Evolutionary conservation across 2,888 invertebrate species (phyloP), one percentile per base, ranked within the genome.

Genomic region (Drosophila fungiperda): DNA sequence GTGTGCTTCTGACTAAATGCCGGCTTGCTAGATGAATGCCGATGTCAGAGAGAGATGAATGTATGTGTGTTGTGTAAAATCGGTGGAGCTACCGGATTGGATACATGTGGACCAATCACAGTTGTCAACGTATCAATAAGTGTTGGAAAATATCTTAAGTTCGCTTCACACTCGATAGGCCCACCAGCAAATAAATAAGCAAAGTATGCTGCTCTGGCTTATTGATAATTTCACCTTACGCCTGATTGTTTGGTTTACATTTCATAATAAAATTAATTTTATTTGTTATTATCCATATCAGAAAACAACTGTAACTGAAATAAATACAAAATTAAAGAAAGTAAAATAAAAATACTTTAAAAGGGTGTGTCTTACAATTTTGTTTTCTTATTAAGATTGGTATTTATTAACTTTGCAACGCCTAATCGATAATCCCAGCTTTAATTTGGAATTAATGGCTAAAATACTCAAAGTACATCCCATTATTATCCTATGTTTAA

Each of bases 1-100:
- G 40, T 58, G 49, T 61, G 57, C 55, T 52, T 76, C 52, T 49
- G 33, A 64, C 45, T 45, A 76, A 83, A 89, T 62, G 82, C 84
- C 89, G 84, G 89, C 73, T 72, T 63, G 54, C 35, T 53, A 63
- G 42, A 66, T 53, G 45, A 55, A 29, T 32, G 40, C 26, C 38
- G 32, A 57, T 36, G 80, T 29, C 1, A 17, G 26, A 87, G 45
- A 45, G 72, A 58, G 87, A 85, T 55, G 49, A 33, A 20, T 7
- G 36, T 53, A 55, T 35, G 15, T 1, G 15, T 0, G 11, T 55
- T 12, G 5, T 1, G 38, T 29, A 35, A 57, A 49, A 29, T 96
- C 96, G 96, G 95, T 96, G 96, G 96, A 96, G 94, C 88, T 89
- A 89, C 93, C 66, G 92, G 82, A 96, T 96, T 96, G 95, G 96